Conservation (phyloP, 2,113 vertebrate genomes). For the Gadus chalcogrammus region DNA sequence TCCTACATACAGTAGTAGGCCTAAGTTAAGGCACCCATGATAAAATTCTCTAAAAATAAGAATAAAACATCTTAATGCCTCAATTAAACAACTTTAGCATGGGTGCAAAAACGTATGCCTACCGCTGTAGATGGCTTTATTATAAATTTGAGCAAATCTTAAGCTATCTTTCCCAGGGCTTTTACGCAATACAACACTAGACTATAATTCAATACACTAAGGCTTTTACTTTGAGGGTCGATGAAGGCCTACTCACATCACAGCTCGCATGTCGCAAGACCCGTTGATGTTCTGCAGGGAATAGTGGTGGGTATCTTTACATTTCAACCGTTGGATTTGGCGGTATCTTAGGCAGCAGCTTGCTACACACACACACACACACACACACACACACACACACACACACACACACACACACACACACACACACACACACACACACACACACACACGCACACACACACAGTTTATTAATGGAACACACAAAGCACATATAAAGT, state of each 20-base stretch:
- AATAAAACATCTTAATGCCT: no score
- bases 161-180: background rate
- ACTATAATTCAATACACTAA: background rate
- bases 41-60: no score
- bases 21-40: no score
- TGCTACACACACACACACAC: slow-evolving; percentile 29
- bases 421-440: background rate
- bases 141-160: background rate
- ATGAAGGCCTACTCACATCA: slow-evolving; percentile 62
- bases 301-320: slow-evolving; percentile 44
- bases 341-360: slow-evolving; percentile 62
- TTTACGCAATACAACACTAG: background rate
- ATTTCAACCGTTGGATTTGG: background rate
- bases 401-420: background rate
- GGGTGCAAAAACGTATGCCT: no score
- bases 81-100: no score
- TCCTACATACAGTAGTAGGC: no score
- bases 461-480: background rate
- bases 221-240: background rate
- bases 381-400: background rate
- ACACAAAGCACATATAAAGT: background rate
- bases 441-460: background rate
- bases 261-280: slow-evolving; percentile 60
- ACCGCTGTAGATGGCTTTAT: background rate
- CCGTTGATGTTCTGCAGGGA: slow-evolving; percentile 47